Base-by-base conservation (phyloP, 1,140 invertebrate genomes). In the Himalopsyche phryganea region DNA sequence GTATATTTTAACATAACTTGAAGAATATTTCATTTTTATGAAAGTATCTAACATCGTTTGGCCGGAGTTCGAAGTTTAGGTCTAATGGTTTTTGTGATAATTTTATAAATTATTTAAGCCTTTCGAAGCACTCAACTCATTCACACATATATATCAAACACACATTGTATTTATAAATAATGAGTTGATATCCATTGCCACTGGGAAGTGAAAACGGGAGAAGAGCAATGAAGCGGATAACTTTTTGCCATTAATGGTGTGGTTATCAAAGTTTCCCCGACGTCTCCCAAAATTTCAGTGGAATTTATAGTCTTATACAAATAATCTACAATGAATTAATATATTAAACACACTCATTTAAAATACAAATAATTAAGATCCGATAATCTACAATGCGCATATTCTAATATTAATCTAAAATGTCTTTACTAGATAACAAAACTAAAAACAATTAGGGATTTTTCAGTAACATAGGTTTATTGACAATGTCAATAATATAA, bases 51-150 rank as follows among this genome's bases (percentile, higher is more conserved):
- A 46, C 35, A 56, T 58, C 51, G 56, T 57, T 59, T 64, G 61
- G 61, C 61, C 61, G 61, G 61, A 64, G 49, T 63, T 53, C 56
- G 52, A 58, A 62, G 49, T 44, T 60, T 60, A 60, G 28, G 32
- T 57, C 61, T 64, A 64, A 46, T 23, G 19, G 18, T 57, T 53
- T 53, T 44, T 35, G 35, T 55, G 18, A 55, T 46, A 50, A 58
- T 36, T 14, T 50, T 42, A 41, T 33, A 7, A 55, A 44, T 40
- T 40, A 40, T 13, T 40, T 5, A 40, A n/a, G 15, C 15, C 15
- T 15, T 13, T 13, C 11, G n/a, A 40, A 13, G 38, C 38, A 40
- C n/a, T 40, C 38, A 45, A 15, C 13, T 6, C 58, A 55, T 15
- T 35, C 52, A 54, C 14, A 44, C 45, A 41, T 41, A 41, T 14